These are phyloP conservation scores for Drosophila maculinotata DNA, from an alignment of 2,888 invertebrate species.

Conservation along the genomic window DNA sequence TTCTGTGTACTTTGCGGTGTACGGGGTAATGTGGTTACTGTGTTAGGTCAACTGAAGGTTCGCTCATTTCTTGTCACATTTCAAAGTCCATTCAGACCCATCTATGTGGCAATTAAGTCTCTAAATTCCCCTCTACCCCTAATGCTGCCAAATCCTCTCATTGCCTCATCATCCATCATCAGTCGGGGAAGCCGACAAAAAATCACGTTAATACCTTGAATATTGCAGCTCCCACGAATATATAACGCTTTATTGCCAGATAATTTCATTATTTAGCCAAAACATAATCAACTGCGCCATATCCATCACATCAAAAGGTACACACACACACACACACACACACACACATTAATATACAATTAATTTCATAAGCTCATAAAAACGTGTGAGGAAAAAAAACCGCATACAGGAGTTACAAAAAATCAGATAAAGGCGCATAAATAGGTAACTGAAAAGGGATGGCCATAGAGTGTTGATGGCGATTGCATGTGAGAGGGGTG, in stretches of 20 bases:
- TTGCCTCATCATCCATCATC: conserved; percentile 33
- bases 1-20: not conserved
- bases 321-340: conserved; percentile 33
- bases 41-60: conserved; percentile 59
- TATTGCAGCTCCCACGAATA: conserved; percentile 42
- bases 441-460: conserved; percentile 37
- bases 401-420: conserved; percentile 41
- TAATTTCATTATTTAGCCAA: conserved; percentile 76
- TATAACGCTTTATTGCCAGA: conserved; percentile 72
- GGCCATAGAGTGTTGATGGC: conserved; percentile 42
- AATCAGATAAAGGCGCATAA: conserved; percentile 67
- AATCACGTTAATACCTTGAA: conserved; percentile 56
- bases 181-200: conserved; percentile 38
- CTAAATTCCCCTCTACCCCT: conserved; percentile 12
- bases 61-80: conserved; percentile 10
- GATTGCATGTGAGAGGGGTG: conserved; percentile 24
- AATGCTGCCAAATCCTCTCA: conserved; percentile 23
- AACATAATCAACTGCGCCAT: conserved; percentile 75
- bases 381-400: conserved; percentile 63
- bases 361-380: conserved; percentile 79
- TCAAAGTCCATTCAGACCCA: not conserved
- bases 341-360: conserved; percentile 58
- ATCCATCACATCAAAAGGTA: conserved; percentile 64
- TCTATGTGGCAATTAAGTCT: not conserved
- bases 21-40: conserved; percentile 64